Evolutionary conservation across 2,113 vertebrate species (phyloP).

Genomic region (Bucco capensis): DNA sequence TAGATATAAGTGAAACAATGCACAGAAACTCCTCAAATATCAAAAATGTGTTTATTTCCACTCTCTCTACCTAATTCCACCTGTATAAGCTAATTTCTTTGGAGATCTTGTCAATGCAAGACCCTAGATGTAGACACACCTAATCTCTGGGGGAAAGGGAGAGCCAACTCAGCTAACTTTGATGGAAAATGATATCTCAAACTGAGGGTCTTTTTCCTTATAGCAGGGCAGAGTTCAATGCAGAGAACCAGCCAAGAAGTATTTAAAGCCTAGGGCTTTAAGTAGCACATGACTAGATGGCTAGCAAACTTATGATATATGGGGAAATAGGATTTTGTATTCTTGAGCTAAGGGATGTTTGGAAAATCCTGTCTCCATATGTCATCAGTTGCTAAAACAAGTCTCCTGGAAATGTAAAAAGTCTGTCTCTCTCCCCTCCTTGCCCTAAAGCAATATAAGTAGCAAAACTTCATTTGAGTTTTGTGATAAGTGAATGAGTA

Average conservation of each 20-base stretch:
- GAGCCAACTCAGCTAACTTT: neutral
- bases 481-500: constrained; percentile 23
- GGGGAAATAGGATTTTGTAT: neutral
- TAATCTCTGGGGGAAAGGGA: neutral
- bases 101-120: neutral
- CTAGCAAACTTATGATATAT: neutral
- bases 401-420: neutral
- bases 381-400: neutral
- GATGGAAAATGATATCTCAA: neutral
- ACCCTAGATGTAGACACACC: neutral
- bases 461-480: neutral
- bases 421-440: neutral
- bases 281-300: neutral
- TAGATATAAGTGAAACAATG: neutral
- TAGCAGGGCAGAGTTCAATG: neutral
- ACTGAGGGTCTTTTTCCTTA: neutral
- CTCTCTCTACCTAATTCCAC: neutral
- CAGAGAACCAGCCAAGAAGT: neutral
- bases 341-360: neutral
- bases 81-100: neutral
- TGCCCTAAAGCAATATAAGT: neutral
- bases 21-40: neutral
- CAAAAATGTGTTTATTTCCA: neutral
- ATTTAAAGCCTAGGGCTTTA: neutral
- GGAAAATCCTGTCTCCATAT: neutral